phyloP scores from a whole-genome alignment of 2,113 vertebrate species.

The Sceloporus undulatus region DNA sequence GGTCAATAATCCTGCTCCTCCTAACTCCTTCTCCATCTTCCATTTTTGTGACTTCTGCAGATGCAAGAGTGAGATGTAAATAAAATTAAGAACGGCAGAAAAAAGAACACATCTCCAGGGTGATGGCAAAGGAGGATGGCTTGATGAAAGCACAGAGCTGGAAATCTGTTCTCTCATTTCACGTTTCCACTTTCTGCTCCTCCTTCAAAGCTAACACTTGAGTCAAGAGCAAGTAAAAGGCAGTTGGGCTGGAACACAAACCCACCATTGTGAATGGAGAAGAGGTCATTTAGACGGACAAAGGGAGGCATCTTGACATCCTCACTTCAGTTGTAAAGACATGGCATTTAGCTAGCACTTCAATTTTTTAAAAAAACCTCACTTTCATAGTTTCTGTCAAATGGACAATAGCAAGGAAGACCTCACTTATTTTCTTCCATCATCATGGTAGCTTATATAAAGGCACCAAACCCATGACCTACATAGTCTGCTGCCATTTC shows the following conservation, averaged over 20 bases:
- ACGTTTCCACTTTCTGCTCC: slow-evolving; percentile 1
- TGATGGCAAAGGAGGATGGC: too few relatives aligned
- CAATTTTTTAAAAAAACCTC: neutral
- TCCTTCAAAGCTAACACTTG: slow-evolving; percentile 1
- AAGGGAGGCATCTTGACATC: neutral
- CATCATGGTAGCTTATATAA: neutral
- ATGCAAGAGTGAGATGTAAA: too few relatives aligned
- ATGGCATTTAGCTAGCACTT: neutral
- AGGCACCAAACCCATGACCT: neutral
- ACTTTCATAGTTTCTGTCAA: neutral
- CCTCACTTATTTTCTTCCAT: neutral
- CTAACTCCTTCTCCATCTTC: too few relatives aligned
- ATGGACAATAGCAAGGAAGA: neutral
- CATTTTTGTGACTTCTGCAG: too few relatives aligned
- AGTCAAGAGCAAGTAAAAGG: neutral
- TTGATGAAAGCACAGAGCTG: slow-evolving; percentile 12
- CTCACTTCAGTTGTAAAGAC: neutral
- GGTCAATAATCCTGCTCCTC: too few relatives aligned
- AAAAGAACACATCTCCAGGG: too few relatives aligned
- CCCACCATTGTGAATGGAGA: neutral
- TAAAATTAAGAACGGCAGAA: too few relatives aligned
- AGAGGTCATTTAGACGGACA: neutral
- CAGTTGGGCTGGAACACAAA: slow-evolving; percentile 9
- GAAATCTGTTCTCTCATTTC: neutral
- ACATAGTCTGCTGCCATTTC: neutral